Percentiles rank a stretch among this genome's conserved stretches.
phyloP scores from a whole-genome alignment of 2,888 invertebrate species.

The Bedellia somnulentella region DNA sequence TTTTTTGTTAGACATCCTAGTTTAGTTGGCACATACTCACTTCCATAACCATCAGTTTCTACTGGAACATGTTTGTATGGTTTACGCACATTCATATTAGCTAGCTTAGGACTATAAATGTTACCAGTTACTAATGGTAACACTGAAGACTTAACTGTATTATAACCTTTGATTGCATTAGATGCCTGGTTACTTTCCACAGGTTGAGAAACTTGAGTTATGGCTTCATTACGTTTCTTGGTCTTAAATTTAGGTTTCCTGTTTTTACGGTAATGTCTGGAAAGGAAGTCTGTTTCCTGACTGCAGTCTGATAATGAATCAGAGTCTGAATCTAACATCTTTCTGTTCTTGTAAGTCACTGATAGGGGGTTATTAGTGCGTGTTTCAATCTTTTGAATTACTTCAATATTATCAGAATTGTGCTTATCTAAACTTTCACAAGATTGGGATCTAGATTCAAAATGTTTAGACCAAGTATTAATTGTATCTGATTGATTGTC shows the following conservation, averaged over 20 bases:
- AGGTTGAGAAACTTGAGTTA: slow-evolving; percentile 5
- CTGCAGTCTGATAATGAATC: slow-evolving; percentile 42
- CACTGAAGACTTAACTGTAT: slow-evolving; percentile 28
- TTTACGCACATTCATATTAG: slow-evolving; percentile 30
- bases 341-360: slow-evolving; percentile 12
- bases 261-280: slow-evolving; percentile 33
- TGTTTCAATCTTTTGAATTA: background rate
- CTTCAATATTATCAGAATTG: too few species aligned
- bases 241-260: slow-evolving; percentile 27
- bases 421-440: too few species aligned
- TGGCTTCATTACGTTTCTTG: too few species aligned
- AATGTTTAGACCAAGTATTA: slow-evolving; percentile 10
- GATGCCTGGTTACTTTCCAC: background rate
- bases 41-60: slow-evolving; percentile 34
- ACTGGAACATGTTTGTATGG: slow-evolving; percentile 10
- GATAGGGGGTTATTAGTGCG: slow-evolving; percentile 4
- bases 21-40: slow-evolving; percentile 51
- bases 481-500: too few species aligned
- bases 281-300: slow-evolving; percentile 42
- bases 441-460: slow-evolving; percentile 11
- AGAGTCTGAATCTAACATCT: slow-evolving; percentile 29
- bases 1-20: slow-evolving; percentile 39
- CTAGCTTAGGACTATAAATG: slow-evolving; percentile 37
- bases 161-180: slow-evolving; percentile 25
- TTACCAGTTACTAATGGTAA: slow-evolving; percentile 40